Base-by-base conservation (phyloP, 2,797 vertebrate species). In the Ficedula albicollis region DNA sequence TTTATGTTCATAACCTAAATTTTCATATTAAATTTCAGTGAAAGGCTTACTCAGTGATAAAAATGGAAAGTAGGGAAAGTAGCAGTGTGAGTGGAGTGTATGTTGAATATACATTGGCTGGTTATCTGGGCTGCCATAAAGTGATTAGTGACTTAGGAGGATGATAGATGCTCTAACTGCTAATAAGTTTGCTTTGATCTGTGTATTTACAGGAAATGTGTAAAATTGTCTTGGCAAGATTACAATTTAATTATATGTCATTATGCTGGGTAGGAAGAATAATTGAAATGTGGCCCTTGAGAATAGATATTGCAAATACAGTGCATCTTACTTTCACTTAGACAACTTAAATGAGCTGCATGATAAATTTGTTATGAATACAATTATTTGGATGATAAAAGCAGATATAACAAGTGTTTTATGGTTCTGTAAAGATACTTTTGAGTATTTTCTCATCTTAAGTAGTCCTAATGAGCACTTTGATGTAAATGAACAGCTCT, bases 271-370 rank as follows among this genome's bases (percentile, higher is more conserved):
- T 97, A 92, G 92, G 95, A 98, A 96, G 95, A 98, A 97, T 98
- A 98, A 98, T 98, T 98, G 92, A 98, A 98, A 98, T 95, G 95
- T 96, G 87, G 87, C 97, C 90, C 96, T 83, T 91, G 95, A 97
- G 97, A 98, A 76, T 95, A 96, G 93, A 93, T 96, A 94, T 49
- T 96, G 95, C 92, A 96, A 98, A 97, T 98, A 93, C 95, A 97
- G 75, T 74, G 89, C 96, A 98, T 98, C 95, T 96, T 97, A 96
- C 98, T 98, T 98, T 97, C 96, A 97, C 96, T 98, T 98, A 96
- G 95, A 97, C 97, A 97, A 96, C 96, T 98, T 98, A 98, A 98
- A 98, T 98, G 96, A 98, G 91, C 94, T 98, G 94, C 97, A 94
- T 97, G 95, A 96, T 98, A 95, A 96, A 97, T 98, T 98, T 97